Evolutionary conservation across 2,888 invertebrate species (phyloP).

Genomic region (Agapostemon virescens): DNA sequence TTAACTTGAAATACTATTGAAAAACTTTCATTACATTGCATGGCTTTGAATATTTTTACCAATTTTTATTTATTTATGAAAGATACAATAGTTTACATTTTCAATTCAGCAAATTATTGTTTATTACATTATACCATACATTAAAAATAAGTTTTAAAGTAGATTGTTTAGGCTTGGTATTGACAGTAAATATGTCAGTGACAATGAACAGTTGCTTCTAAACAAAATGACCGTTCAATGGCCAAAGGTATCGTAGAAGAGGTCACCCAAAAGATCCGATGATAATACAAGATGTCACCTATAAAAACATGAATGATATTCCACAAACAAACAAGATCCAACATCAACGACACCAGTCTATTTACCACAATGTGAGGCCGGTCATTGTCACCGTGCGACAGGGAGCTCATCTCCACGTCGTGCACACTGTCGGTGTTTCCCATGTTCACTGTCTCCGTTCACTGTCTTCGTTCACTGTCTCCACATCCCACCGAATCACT

Average conservation of each 20-base stretch:
- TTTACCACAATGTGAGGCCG: slow-evolving; percentile 69
- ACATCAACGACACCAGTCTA: slow-evolving; percentile 5
- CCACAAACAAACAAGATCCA: background rate
- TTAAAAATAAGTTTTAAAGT: too few relatives aligned
- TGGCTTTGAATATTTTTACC: background rate
- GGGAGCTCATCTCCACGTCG: slow-evolving; percentile 75
- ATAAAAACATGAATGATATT: background rate
- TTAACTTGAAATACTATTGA: background rate
- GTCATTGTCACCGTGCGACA: slow-evolving; percentile 63
- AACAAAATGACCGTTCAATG: too few relatives aligned
- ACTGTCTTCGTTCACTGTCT: background rate
- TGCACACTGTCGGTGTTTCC: slow-evolving; percentile 69
- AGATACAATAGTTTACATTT: background rate
- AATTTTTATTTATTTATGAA: background rate
- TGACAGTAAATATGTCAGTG: too few relatives aligned
- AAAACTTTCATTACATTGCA: background rate
- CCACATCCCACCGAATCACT: background rate
- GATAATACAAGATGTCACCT: background rate
- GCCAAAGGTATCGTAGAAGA: too few relatives aligned
- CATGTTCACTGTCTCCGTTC: slow-evolving; percentile 55
- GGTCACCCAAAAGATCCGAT: background rate
- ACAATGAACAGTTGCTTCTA: too few relatives aligned
- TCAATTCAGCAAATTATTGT: background rate
- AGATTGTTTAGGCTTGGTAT: too few relatives aligned
- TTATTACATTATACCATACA: too few relatives aligned